Evolutionary conservation across 2,797 vertebrate genomes (phyloP).

Genomic region (Meriones psammophilus): DNA sequence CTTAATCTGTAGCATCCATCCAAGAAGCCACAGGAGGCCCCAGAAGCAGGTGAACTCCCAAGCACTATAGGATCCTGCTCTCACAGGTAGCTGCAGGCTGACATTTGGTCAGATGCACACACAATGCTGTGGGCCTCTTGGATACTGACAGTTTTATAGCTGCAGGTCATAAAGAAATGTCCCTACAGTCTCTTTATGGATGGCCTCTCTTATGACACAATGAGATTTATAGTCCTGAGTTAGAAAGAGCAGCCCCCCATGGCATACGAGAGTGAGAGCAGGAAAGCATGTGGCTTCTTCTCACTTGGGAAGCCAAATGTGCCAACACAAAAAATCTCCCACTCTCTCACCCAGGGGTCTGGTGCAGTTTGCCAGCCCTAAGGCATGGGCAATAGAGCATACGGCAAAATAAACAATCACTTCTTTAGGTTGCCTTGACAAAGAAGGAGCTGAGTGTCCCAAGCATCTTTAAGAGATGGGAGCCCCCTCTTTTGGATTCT

Average conservation of each 20-base stretch:
- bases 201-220: conserved; percentile 54
- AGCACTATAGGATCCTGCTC: background rate
- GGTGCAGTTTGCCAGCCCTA: background rate
- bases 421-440: background rate
- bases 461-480: conserved; percentile 8
- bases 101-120: background rate
- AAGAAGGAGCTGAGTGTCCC: background rate
- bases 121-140: conserved; percentile 37
- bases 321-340: background rate
- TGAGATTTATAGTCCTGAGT: conserved; percentile 66
- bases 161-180: conserved; percentile 73
- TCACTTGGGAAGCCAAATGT: background rate
- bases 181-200: conserved; percentile 43
- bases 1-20: background rate
- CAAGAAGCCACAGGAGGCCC: background rate
- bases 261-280: background rate
- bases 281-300: background rate
- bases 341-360: background rate
- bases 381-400: rapidly evolving
- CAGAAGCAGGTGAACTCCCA: background rate
- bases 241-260: background rate
- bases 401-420: background rate
- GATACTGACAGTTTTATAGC: conserved; percentile 73
- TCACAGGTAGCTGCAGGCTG: rapidly evolving
- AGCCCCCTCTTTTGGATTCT: background rate